A percentile compares a stretch with the other conserved stretches of the same genome.
phyloP scores from a whole-genome alignment of 2,113 vertebrate species.

The Esox niger region DNA sequence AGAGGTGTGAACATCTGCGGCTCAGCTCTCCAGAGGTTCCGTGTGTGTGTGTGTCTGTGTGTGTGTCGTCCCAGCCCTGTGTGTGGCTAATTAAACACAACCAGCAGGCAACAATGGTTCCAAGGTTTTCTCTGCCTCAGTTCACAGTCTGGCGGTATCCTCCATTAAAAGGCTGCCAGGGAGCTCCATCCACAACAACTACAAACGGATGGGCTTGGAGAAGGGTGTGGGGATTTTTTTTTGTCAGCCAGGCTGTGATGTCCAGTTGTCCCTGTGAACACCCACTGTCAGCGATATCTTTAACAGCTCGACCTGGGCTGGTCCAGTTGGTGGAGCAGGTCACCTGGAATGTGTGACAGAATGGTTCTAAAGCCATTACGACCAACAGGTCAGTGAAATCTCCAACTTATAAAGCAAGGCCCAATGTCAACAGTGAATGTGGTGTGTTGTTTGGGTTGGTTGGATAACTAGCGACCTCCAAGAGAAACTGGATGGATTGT shows the following conservation, averaged over 20 bases:
- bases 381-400: neutral
- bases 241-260: neutral
- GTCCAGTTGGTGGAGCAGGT: neutral
- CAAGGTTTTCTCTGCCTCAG: neutral
- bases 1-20: slow-evolving; percentile 12
- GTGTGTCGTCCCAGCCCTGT: neutral
- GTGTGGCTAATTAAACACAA: slow-evolving; percentile 28
- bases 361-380: neutral
- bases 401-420: neutral
- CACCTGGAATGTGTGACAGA: slow-evolving; percentile 6
- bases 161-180: neutral
- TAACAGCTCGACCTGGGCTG: neutral
- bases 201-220: neutral
- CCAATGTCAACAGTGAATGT: neutral
- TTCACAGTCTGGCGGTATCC: slow-evolving; percentile 9
- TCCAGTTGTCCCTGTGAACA: neutral
- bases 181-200: neutral
- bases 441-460: neutral
- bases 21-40: neutral
- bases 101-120: slow-evolving; percentile 13
- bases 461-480: neutral
- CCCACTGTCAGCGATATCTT: too few relatives aligned
- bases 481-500: neutral
- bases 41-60: slow-evolving; percentile 5
- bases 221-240: neutral